These are phyloP conservation scores for Egretta garzetta DNA, from an alignment of 2,113 vertebrate genomes.

Conservation along the genomic window DNA sequence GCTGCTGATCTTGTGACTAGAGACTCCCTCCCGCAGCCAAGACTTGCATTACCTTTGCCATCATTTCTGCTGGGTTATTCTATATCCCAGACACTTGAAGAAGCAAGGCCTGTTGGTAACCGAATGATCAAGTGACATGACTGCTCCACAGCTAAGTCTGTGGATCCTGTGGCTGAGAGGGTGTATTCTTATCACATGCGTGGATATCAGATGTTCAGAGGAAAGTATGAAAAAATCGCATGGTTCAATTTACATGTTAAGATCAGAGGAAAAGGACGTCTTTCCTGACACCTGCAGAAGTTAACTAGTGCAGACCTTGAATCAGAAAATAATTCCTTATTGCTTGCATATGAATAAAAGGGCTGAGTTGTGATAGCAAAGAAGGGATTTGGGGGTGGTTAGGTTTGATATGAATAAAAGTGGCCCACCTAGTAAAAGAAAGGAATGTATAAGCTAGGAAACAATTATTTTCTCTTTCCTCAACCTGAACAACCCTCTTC, in stretches of 20 bases:
- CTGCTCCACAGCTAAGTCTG: not conserved
- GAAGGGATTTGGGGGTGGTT: not conserved
- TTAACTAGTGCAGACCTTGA: not conserved
- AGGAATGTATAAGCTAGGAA: not conserved
- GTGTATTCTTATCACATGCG: not conserved
- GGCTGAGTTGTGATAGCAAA: not conserved
- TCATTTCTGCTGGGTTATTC: not conserved
- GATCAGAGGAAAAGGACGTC: not conserved
- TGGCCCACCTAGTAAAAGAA: accelerated
- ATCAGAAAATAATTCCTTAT: not conserved
- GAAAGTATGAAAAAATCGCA: not conserved
- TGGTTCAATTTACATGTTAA: not conserved
- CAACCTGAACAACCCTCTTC: not conserved
- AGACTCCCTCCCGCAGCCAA: not conserved
- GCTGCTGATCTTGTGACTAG: not conserved
- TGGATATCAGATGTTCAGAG: not conserved
- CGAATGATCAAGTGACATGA: not conserved
- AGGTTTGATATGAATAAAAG: not conserved
- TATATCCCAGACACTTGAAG: not conserved
- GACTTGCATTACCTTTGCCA: not conserved
- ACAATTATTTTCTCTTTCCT: not conserved
- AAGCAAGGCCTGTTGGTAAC: not conserved
- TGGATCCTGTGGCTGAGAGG: not conserved
- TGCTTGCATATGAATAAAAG: not conserved
- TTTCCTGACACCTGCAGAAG: not conserved